Evolutionary conservation across 2,797 vertebrate genomes (phyloP).

Genomic region (Myiotriccus ornatus): DNA sequence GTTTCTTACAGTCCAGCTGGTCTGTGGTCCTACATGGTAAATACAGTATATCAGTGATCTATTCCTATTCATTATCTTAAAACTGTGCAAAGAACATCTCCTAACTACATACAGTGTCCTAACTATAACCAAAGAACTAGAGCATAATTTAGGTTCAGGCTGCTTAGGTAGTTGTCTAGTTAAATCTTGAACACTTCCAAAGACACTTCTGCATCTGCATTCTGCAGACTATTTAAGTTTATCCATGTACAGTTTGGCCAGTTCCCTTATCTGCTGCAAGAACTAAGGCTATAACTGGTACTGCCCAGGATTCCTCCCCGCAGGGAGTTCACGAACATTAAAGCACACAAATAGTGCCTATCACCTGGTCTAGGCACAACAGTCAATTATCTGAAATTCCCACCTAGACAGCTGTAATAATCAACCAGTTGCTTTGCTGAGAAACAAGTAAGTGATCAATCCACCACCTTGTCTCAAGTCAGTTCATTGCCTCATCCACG

Average conservation of each 20-base stretch:
- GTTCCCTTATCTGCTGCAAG: neutral
- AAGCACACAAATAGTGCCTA: neutral
- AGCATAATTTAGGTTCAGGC: neutral
- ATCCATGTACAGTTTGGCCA: neutral
- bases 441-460: neutral
- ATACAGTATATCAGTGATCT: neutral
- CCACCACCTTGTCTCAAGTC: neutral
- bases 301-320: neutral
- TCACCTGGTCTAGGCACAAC: neutral
- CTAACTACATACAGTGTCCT: neutral
- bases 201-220: neutral
- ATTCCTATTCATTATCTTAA: neutral
- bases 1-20: neutral
- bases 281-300: neutral
- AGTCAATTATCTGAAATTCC: neutral
- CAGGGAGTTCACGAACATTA: neutral
- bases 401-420: neutral
- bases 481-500: neutral
- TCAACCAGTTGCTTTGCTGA: neutral
- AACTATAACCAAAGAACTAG: neutral
- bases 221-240: neutral
- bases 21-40: neutral
- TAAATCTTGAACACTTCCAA: neutral
- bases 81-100: neutral
- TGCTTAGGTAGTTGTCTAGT: neutral